Percentiles rank a stretch among this genome's conserved stretches.
phyloP scores from a whole-genome alignment of 2,888 invertebrate genomes.

The Thymelicus lineola region DNA sequence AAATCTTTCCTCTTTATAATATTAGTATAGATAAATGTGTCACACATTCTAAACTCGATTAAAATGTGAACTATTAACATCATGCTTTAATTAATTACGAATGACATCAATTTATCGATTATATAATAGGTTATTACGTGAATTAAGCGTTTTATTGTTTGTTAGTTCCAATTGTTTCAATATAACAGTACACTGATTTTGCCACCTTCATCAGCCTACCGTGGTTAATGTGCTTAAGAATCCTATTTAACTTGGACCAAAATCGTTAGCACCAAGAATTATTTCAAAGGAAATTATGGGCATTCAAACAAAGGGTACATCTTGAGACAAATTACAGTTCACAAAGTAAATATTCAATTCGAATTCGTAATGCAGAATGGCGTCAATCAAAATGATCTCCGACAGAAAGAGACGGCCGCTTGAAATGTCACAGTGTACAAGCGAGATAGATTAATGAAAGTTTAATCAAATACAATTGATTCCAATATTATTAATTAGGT shows the following conservation, averaged over 20 bases:
- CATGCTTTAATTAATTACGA: neutral
- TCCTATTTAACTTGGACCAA: slow-evolving; percentile 12
- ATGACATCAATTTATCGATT: neutral
- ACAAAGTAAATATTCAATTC: slow-evolving; percentile 56
- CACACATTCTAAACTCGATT: too few relatives aligned
- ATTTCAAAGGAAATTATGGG: slow-evolving; percentile 45
- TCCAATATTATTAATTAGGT: slow-evolving; percentile 71
- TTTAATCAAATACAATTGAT: slow-evolving; percentile 70
- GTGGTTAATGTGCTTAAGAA: neutral
- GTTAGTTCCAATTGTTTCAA: neutral
- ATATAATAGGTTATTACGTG: neutral
- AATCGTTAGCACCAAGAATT: slow-evolving; percentile 39
- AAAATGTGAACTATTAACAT: too few relatives aligned
- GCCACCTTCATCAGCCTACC: neutral
- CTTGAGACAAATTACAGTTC: slow-evolving; percentile 54
- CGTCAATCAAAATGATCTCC: slow-evolving; percentile 60
- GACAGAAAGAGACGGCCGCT: slow-evolving; percentile 36
- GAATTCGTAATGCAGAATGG: slow-evolving; percentile 50
- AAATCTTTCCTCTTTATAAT: too few relatives aligned
- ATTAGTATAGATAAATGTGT: too few relatives aligned
- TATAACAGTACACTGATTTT: neutral
- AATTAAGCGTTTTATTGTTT: neutral
- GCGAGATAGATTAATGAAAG: slow-evolving; percentile 50
- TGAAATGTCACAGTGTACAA: slow-evolving; percentile 33
- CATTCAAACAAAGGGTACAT: slow-evolving; percentile 41